These are phyloP conservation scores for Frankliniella fusca DNA, from an alignment of 2,888 invertebrate species.

Conservation along the genomic window DNA sequence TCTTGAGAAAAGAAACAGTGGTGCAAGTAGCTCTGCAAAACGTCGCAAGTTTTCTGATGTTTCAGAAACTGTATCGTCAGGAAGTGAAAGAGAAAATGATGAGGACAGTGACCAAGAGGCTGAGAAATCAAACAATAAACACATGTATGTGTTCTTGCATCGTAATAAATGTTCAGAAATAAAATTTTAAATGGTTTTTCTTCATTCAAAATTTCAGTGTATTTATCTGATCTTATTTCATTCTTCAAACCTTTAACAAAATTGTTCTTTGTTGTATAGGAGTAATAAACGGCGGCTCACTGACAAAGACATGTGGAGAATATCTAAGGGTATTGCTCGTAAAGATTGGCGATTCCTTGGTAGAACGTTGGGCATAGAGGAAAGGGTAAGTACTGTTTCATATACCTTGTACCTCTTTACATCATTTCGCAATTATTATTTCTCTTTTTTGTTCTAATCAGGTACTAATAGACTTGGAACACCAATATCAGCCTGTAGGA, in stretches of 20 bases:
- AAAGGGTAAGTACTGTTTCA: conserved; percentile 31
- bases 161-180: too few relatives aligned
- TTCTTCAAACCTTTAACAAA: background rate
- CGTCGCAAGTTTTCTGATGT: conserved; percentile 35
- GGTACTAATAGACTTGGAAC: conserved; percentile 40
- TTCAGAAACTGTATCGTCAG: conserved; percentile 33
- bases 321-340: conserved; percentile 39
- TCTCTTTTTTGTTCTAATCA: background rate
- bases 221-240: background rate
- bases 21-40: conserved; percentile 30
- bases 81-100: conserved; percentile 32
- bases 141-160: conserved; percentile 9
- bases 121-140: conserved; percentile 21
- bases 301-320: conserved; percentile 40
- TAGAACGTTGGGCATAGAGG: conserved; percentile 39
- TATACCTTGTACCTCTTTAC: background rate
- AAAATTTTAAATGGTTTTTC: too few relatives aligned
- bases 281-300: conserved; percentile 37
- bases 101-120: conserved; percentile 25
- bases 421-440: background rate
- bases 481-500: conserved; percentile 38
- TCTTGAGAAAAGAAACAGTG: conserved; percentile 14
- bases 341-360: conserved; percentile 41
- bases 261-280: conserved; percentile 30
- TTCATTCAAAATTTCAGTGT: background rate